Evolutionary conservation across 53 echinoderm and acorn worm species (phyloP), one percentile per base, ranked within the genome.

Genomic region (Echinometra lucunter): DNA sequence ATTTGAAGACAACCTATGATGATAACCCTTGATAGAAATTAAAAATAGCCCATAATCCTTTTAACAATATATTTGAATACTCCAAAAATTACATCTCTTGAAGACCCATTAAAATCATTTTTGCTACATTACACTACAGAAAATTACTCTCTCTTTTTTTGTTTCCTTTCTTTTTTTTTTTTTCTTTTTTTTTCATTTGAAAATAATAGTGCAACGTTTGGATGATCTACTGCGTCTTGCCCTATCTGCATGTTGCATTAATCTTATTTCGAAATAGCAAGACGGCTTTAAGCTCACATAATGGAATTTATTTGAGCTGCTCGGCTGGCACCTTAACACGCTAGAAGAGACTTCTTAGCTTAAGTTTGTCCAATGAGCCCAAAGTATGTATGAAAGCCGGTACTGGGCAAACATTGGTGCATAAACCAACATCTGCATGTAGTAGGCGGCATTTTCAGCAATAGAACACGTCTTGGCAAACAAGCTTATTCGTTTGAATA

Each of bases 351-450:
- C 85, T 85, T 85, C 30, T 85, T 49, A 85, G 85, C 85, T 49
- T 85, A n/a, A 85, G 85, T 47, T 85, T 85, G 85, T 49, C 85
- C 85, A 78, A 78, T 78, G 42, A 18, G 4, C 78, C 4, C 78
- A 85, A 85, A 85, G 85, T 85, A 85, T 85, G 85, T 85, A 49
- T 85, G 85, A 85, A 85, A 85, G 85, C 85, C 28, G 28, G n/a
- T 21, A 6, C 28, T 30, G 28, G 45, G 85, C 49, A 85, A 85
- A 85, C 85, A 85, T 85, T 11, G 45, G 30, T 1, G 85, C 49
- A 85, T 85, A 85, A 49, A 85, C 30, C 85, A 85, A 85, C 85
- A 85, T 49, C 28, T 28, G 15, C n/a, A 13, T 45, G 30, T 85
- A 85, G 45, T 47, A 85, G 85, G 45, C 85, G n/a, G 45, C 85